Evolutionary conservation across 1,140 invertebrate species (phyloP).

Genomic region (Musca vetustissima): DNA sequence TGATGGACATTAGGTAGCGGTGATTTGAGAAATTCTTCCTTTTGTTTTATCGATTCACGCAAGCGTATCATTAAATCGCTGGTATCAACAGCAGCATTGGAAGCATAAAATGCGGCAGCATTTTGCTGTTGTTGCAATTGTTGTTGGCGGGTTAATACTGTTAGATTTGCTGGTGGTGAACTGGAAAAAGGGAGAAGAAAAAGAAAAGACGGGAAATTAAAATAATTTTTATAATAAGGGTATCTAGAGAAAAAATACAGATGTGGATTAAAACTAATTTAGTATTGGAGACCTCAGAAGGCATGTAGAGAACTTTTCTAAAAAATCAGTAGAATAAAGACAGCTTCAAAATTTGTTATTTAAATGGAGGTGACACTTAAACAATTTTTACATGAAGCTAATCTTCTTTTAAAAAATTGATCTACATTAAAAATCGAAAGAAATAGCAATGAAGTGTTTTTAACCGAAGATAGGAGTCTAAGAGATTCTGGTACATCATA

Average conservation of each 20-base stretch:
- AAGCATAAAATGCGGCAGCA: constrained; percentile 24
- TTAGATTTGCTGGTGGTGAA: constrained; percentile 49
- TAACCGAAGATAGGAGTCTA: no score
- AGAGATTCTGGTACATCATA: no score
- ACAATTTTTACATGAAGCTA: no score
- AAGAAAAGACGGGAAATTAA: constrained; percentile 1
- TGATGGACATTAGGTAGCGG: constrained; percentile 58
- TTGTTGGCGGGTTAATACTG: constrained; percentile 49
- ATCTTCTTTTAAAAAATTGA: no score
- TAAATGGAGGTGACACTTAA: no score
- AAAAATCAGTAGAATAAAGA: no score
- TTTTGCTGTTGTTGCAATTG: constrained; percentile 24
- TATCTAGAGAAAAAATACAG: no score
- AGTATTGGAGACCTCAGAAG: background rate
- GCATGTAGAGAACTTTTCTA: no score
- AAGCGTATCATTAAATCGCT: constrained; percentile 57
- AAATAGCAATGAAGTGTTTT: no score
- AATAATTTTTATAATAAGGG: background rate
- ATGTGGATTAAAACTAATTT: background rate
- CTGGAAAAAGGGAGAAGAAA: constrained; percentile 33
- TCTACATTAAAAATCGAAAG: no score
- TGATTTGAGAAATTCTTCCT: constrained; percentile 80
- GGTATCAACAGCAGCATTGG: constrained; percentile 36
- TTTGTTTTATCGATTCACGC: constrained; percentile 80
- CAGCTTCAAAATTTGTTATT: no score